phyloP scores from a whole-genome alignment of 2,797 vertebrate genomes.

The Triplophysa bombifrons region DNA sequence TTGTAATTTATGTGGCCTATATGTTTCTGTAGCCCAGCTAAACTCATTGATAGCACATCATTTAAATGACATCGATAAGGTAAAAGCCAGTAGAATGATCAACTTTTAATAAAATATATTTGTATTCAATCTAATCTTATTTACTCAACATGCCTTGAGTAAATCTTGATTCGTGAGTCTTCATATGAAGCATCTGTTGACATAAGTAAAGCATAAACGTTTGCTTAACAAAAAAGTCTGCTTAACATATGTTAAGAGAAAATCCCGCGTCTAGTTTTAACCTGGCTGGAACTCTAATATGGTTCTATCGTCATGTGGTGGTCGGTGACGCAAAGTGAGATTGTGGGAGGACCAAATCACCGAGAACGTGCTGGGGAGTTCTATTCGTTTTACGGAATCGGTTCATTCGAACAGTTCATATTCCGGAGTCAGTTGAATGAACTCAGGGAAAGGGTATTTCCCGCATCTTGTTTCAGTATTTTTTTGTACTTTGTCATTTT shows the following conservation, averaged over 20 bases:
- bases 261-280: slow-evolving; percentile 3
- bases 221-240: background rate
- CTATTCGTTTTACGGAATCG: slow-evolving; percentile 1
- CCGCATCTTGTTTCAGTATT: background rate
- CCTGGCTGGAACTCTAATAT: background rate
- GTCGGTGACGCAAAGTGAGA: slow-evolving; percentile 30
- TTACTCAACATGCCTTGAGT: too few species aligned
- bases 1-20: background rate
- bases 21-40: too few species aligned
- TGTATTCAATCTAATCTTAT: too few species aligned
- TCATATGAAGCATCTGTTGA: background rate
- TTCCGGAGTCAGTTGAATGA: background rate
- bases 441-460: background rate
- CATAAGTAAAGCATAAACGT: background rate
- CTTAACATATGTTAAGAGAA: background rate
- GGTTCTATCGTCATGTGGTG: slow-evolving; percentile 8
- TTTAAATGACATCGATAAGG: background rate
- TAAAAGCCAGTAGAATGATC: too few species aligned
- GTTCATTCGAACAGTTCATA: slow-evolving; percentile 6
- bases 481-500: background rate
- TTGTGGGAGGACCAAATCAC: slow-evolving; percentile 40
- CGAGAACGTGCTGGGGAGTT: slow-evolving; percentile 25
- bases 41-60: too few species aligned
- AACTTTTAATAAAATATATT: too few species aligned
- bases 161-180: background rate